These are phyloP conservation scores for Galaxea fascicularis DNA, from an alignment of 92 coral and sea anemone genomes.

Conservation along the genomic window DNA sequence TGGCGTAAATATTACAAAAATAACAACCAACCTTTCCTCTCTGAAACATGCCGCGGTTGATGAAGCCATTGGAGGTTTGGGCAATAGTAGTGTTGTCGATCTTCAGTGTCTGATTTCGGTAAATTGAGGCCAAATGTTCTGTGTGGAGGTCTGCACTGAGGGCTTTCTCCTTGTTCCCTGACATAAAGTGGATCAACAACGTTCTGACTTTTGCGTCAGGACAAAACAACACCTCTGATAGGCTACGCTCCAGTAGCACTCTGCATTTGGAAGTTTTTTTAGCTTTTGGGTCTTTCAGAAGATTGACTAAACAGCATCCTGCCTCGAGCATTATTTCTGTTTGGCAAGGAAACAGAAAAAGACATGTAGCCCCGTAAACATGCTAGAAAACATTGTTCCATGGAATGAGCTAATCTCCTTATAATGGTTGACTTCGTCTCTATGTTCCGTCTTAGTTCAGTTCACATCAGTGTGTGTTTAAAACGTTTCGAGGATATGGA, in stretches of 20 bases:
- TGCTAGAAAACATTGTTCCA: too few relatives aligned
- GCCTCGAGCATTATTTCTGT: slow-evolving; percentile 25
- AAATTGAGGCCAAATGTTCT: slow-evolving; percentile 1
- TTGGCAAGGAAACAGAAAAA: not conserved
- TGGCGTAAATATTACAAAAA: too few relatives aligned
- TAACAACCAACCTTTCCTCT: not conserved
- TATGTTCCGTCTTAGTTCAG: too few relatives aligned
- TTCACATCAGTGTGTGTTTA: too few relatives aligned
- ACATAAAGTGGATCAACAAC: not conserved
- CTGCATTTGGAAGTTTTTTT: slow-evolving; percentile 32
- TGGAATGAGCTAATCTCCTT: too few relatives aligned
- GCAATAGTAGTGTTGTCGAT: not conserved
- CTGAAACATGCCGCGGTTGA: slow-evolving; percentile 32
- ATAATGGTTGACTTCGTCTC: too few relatives aligned
- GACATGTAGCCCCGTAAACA: too few relatives aligned
- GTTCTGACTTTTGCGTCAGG: slow-evolving; percentile 15
- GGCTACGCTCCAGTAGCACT: not conserved
- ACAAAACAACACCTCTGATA: slow-evolving; percentile 16
- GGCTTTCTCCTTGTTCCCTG: not conserved
- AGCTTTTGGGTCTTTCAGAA: slow-evolving; percentile 2
- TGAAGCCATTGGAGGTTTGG: not conserved
- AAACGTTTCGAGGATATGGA: too few relatives aligned
- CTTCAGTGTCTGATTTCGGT: slow-evolving; percentile 29
- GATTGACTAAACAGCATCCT: slow-evolving; percentile 1
- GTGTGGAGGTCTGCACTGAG: slow-evolving; percentile 7